These are phyloP conservation scores for Thalassarche chlororhynchos DNA, from an alignment of 2,113 vertebrate genomes.

Conservation along the genomic window DNA sequence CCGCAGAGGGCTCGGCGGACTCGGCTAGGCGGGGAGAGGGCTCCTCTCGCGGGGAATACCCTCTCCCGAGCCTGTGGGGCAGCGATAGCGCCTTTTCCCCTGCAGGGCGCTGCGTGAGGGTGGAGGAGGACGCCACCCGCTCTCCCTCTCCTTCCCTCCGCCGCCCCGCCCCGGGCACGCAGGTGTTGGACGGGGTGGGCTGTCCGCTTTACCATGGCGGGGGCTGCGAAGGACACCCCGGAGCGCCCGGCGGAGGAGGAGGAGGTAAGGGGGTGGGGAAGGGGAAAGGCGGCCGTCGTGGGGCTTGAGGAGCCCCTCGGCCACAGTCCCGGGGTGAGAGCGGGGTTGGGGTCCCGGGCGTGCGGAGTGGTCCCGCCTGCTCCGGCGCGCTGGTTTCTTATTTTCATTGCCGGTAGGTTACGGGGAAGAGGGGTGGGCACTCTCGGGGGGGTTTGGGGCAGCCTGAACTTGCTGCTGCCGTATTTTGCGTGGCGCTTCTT, in stretches of 20 bases:
- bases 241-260: background rate
- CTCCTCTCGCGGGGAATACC: too few species aligned
- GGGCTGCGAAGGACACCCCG: background rate
- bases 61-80: background rate
- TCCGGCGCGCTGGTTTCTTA: background rate
- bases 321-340: background rate
- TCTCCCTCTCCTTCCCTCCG: background rate
- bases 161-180: conserved; percentile 17
- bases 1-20: too few species aligned
- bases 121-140: background rate
- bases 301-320: background rate
- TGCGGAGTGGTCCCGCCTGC: background rate
- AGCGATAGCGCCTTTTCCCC: background rate
- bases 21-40: background rate
- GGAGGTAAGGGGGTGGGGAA: background rate
- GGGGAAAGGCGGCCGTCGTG: background rate
- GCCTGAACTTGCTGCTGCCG: background rate
- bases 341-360: background rate
- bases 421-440: background rate
- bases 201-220: background rate
- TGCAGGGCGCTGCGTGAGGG: background rate
- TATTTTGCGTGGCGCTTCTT: background rate
- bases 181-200: background rate
- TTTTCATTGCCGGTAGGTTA: background rate
- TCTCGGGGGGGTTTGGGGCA: background rate